A percentile compares a stretch with the other conserved stretches of the same genome.
Conservation (phyloP, 2,888 invertebrate species). For the Chaitophorus viminalis region DNA sequence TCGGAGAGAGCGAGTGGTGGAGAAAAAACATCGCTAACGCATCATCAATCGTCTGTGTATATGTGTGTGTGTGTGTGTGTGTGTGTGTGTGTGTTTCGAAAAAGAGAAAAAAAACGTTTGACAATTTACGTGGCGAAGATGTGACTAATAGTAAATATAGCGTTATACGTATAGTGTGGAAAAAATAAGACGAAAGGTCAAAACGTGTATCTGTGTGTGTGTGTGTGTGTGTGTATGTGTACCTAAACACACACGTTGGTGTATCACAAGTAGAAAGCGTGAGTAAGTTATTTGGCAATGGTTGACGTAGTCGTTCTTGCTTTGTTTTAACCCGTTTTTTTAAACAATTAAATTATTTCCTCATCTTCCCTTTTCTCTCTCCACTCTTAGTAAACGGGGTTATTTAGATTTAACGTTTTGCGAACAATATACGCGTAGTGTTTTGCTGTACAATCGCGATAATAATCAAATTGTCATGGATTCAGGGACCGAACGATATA, state of each 20-base stretch:
- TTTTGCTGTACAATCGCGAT: no score
- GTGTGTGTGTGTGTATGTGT: background rate
- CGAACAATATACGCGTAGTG: no score
- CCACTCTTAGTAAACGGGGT: no score
- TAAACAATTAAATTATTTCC: no score
- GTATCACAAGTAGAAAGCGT: background rate
- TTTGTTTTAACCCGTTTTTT: no score
- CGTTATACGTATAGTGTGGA: background rate
- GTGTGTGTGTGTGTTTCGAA: background rate
- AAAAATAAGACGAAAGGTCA: constrained; percentile 17
- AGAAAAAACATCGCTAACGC: background rate
- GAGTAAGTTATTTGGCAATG: background rate
- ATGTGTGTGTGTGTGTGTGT: background rate
- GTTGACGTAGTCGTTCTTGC: no score
- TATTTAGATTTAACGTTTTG: no score
- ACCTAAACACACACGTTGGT: no score
- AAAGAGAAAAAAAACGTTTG: constrained; percentile 6
- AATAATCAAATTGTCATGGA: no score
- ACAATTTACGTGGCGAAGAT: constrained; percentile 16
- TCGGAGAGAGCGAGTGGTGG: no score
- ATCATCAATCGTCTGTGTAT: background rate
- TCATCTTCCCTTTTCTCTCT: no score
- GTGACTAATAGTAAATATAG: constrained; percentile 8
- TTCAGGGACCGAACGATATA: no score
- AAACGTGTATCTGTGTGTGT: background rate